These are phyloP conservation scores for Bufo bufo DNA, from an alignment of 2,113 vertebrate genomes.

Conservation along the genomic window DNA sequence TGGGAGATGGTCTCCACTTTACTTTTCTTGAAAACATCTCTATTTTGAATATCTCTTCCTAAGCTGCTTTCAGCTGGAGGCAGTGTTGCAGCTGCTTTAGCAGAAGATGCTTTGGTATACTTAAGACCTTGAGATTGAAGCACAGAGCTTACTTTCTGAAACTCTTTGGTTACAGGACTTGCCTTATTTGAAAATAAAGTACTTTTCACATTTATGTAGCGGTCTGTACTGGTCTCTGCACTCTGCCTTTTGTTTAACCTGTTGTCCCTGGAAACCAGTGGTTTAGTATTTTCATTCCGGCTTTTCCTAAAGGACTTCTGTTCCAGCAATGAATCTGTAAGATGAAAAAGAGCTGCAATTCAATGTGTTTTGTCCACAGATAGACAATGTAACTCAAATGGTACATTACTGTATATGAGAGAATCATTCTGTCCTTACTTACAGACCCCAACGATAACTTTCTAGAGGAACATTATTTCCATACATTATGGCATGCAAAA, in stretches of 20 bases:
- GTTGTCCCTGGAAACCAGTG: conserved; percentile 51
- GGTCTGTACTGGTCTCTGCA: not conserved
- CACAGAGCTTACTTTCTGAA: conserved; percentile 56
- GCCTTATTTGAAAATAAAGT: not conserved
- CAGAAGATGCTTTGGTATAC: accelerated
- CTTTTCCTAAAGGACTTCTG: conserved; percentile 15
- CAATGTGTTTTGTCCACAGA: no score
- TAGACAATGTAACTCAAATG: no score
- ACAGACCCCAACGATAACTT: no score
- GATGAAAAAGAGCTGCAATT: not conserved
- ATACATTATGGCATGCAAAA: no score
- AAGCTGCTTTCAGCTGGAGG: not conserved
- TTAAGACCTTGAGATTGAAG: not conserved
- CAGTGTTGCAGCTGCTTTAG: not conserved
- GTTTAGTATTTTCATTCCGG: not conserved
- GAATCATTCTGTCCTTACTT: no score
- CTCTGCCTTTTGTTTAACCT: not conserved
- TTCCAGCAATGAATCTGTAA: conserved; percentile 64
- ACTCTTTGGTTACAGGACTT: conserved; percentile 32
- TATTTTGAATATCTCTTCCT: accelerated
- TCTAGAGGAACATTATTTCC: no score
- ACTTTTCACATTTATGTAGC: not conserved
- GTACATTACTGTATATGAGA: no score
- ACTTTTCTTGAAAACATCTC: not conserved
- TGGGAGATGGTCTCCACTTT: not conserved